Evolutionary conservation across 2,888 invertebrate species (phyloP).

Genomic region (Hanleya hanleyi): DNA sequence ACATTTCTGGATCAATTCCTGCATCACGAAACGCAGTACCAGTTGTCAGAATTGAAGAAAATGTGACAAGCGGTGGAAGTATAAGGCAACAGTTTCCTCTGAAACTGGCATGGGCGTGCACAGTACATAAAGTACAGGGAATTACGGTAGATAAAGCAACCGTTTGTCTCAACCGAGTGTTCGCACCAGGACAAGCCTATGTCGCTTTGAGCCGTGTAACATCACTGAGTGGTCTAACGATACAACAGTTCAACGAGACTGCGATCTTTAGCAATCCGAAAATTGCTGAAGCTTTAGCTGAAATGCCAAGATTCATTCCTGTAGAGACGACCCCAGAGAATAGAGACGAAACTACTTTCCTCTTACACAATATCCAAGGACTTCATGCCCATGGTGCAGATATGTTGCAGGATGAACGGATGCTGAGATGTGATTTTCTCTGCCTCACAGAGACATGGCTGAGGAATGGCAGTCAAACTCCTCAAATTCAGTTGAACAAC

Average conservation of each 20-base stretch:
- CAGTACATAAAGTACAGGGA: too few species aligned
- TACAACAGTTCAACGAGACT: background rate
- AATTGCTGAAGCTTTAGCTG: background rate
- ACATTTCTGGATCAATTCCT: background rate
- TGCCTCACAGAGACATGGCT: too few species aligned
- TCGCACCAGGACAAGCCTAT: too few species aligned
- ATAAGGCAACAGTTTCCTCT: background rate
- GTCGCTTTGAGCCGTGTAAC: too few species aligned
- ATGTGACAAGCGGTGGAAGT: background rate
- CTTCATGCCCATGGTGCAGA: background rate
- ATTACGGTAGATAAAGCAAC: background rate
- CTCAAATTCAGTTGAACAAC: too few species aligned
- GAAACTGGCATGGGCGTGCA: too few species aligned
- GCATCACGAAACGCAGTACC: too few species aligned
- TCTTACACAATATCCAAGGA: background rate
- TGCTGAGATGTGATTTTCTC: background rate
- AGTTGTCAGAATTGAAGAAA: background rate
- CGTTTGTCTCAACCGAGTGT: background rate
- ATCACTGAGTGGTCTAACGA: background rate
- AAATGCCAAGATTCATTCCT: background rate
- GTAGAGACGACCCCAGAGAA: background rate
- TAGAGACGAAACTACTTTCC: background rate
- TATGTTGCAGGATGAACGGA: background rate
- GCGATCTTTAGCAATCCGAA: background rate
- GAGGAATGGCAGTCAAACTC: too few species aligned